Percentiles rank a stretch among this genome's conserved stretches.
These are phyloP conservation scores for Silurus lanzhouensis DNA, from an alignment of 2,797 vertebrate genomes.

Conservation along the genomic window DNA sequence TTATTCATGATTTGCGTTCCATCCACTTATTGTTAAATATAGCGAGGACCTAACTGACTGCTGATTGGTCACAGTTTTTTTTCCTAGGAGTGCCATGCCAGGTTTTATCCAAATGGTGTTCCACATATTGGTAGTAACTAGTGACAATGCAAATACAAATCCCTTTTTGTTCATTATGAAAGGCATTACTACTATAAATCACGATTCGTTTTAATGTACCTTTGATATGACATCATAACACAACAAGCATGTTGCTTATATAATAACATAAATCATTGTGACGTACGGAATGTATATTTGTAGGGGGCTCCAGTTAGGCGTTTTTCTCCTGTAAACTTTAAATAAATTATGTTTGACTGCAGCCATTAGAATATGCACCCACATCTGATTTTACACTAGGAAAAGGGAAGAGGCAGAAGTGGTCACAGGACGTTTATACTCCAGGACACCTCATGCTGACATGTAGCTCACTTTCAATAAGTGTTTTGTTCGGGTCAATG, in stretches of 20 bases:
- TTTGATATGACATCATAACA: background rate
- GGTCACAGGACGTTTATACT: background rate
- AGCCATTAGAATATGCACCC: background rate
- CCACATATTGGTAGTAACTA: background rate
- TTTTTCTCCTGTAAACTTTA: background rate
- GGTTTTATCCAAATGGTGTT: background rate
- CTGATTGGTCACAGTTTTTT: background rate
- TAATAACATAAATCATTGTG: too few relatives aligned
- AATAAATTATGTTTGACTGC: background rate
- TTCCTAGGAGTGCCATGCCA: background rate
- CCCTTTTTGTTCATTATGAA: background rate
- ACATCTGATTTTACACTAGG: background rate
- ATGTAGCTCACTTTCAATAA: background rate
- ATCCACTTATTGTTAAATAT: background rate
- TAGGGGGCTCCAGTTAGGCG: background rate
- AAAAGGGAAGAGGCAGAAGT: background rate
- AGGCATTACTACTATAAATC: background rate
- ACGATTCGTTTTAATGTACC: background rate
- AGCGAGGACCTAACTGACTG: background rate
- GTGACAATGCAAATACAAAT: background rate
- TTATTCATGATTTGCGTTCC: background rate
- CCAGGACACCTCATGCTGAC: background rate
- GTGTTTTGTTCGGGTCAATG: background rate
- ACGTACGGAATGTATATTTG: background rate
- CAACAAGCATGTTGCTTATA: background rate